phyloP scores from a whole-genome alignment of 1,140 invertebrate genomes.

The Trialeurodes vaporariorum region DNA sequence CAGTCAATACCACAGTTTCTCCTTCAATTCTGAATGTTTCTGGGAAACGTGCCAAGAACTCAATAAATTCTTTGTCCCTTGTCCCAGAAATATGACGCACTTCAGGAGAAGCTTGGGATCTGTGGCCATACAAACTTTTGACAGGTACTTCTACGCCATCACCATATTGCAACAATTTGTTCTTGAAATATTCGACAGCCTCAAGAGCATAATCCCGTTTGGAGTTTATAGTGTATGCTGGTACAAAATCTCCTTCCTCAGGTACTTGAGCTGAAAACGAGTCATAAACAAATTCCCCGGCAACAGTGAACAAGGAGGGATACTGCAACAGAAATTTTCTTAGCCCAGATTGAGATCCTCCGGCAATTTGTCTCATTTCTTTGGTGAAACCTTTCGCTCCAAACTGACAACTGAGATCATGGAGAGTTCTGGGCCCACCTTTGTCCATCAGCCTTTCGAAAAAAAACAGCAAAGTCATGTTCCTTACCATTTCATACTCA shows the following conservation, averaged over 20 bases:
- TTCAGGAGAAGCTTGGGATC: constrained; percentile 87
- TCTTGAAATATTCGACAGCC: constrained; percentile 88
- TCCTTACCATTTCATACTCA: constrained; percentile 84
- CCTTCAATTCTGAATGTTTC: constrained; percentile 82
- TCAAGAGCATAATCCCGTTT: constrained; percentile 81
- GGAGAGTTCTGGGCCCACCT: constrained; percentile 81
- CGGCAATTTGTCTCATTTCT: constrained; percentile 90
- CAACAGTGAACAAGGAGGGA: constrained; percentile 80
- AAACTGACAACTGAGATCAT: constrained; percentile 93
- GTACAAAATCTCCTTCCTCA: constrained; percentile 37
- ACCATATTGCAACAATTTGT: constrained; percentile 80
- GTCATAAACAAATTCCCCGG: constrained; percentile 82
- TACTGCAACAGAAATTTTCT: constrained; percentile 85
- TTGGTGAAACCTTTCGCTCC: constrained; percentile 91
- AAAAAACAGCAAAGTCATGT: constrained; percentile 91
- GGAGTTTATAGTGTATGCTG: constrained; percentile 30
- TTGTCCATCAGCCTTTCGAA: constrained; percentile 90
- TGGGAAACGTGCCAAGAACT: constrained; percentile 74
- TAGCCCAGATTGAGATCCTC: constrained; percentile 83
- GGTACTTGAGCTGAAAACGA: constrained; percentile 40
- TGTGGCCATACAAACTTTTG: constrained; percentile 80
- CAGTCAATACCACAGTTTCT: constrained; percentile 63
- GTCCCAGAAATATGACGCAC: constrained; percentile 89
- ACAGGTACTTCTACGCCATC: constrained; percentile 83
- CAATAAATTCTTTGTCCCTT: constrained; percentile 85